Percentiles rank a stretch among this genome's conserved stretches.
Conservation (phyloP, 2,797 vertebrate genomes). For the Paguma larvata region DNA sequence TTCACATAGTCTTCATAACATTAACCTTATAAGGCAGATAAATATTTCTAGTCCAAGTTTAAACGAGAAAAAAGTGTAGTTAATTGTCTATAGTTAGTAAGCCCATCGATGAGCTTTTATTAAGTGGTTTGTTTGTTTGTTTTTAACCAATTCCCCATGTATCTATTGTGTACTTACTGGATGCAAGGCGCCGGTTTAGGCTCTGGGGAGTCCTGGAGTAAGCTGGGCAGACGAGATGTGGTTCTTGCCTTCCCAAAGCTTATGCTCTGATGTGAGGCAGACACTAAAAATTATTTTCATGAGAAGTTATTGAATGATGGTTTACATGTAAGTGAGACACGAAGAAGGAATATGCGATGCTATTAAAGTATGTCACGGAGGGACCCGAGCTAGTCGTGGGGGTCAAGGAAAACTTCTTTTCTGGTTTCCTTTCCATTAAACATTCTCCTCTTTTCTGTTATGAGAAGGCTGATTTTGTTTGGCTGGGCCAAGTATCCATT, state of each 20-base stretch:
- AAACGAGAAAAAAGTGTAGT: not conserved
- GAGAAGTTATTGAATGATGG: not conserved
- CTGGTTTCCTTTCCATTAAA: not conserved
- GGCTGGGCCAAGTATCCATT: not conserved
- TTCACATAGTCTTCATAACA: not conserved
- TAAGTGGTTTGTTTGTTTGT: not conserved
- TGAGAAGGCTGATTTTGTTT: not conserved
- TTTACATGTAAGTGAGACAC: not conserved
- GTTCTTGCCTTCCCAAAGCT: not conserved
- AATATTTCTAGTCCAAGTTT: not conserved
- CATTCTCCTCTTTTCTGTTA: not conserved
- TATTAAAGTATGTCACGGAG: rapidly evolving
- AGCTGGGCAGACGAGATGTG: not conserved
- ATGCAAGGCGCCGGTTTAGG: too few relatives aligned
- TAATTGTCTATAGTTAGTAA: too few relatives aligned
- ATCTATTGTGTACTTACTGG: too few relatives aligned
- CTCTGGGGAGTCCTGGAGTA: not conserved
- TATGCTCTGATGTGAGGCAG: not conserved
- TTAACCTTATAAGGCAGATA: not conserved
- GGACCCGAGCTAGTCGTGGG: not conserved
- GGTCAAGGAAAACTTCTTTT: not conserved
- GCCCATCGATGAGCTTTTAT: not conserved
- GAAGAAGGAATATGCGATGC: not conserved
- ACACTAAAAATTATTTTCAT: too few relatives aligned
- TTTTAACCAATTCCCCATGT: not conserved